Conservation (phyloP, 2,113 vertebrate species). For the Notechis scutatus region DNA sequence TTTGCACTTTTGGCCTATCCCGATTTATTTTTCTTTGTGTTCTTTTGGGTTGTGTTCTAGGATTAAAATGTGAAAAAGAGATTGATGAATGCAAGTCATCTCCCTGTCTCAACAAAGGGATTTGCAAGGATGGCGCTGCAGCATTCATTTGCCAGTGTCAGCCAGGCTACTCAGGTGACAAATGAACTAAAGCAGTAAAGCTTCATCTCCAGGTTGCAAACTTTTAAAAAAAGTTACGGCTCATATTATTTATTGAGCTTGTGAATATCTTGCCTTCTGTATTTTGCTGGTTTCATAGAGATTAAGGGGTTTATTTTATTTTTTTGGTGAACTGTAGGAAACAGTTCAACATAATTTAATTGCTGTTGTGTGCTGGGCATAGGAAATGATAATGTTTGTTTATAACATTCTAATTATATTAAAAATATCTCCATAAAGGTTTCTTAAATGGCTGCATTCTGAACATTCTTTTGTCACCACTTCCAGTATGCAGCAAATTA, state of each 20-base stretch:
- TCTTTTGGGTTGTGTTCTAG: conserved; percentile 68
- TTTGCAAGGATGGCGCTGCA: conserved; percentile 83
- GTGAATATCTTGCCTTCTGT: background rate
- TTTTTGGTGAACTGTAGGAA: background rate
- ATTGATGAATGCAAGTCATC: conserved; percentile 88
- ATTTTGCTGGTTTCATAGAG: background rate
- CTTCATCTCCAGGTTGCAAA: conserved; percentile 8
- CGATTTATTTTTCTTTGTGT: background rate
- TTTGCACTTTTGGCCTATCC: background rate
- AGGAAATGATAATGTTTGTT: rapidly evolving
- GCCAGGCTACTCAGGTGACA: conserved; percentile 85
- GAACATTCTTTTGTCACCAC: background rate
- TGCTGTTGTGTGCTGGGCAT: background rate
- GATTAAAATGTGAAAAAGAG: conserved; percentile 92
- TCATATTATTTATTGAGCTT: background rate
- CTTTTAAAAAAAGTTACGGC: background rate
- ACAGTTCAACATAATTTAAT: background rate
- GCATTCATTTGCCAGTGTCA: conserved; percentile 87
- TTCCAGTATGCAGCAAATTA: background rate
- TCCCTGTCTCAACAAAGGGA: conserved; percentile 85
- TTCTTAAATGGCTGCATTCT: background rate
- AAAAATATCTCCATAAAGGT: background rate
- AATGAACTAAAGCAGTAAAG: background rate
- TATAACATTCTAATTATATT: background rate
- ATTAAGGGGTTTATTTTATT: background rate